Evolutionary conservation across 2,113 vertebrate genomes (phyloP).

Genomic region (Saguinus midas): DNA sequence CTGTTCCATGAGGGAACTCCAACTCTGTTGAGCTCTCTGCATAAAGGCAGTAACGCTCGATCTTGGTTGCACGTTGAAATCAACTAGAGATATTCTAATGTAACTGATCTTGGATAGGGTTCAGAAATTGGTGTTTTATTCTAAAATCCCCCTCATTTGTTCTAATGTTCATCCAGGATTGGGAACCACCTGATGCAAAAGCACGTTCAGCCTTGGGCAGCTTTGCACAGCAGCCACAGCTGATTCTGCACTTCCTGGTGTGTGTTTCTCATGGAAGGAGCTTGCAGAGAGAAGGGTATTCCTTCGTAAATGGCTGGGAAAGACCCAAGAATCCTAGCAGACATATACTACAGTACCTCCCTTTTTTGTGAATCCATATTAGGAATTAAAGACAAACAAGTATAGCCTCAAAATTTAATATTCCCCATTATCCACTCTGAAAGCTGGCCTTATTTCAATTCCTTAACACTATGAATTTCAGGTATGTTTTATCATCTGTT

Average conservation of each 20-base stretch:
- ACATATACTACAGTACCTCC: not conserved
- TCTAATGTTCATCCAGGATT: not conserved
- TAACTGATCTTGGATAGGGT: not conserved
- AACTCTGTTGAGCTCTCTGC: not conserved
- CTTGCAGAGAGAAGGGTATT: not conserved
- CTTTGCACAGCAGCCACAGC: not conserved
- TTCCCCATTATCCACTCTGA: not conserved
- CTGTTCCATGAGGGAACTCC: not conserved
- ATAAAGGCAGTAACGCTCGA: not conserved
- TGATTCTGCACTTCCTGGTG: not conserved
- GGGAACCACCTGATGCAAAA: not conserved
- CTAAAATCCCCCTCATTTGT: not conserved
- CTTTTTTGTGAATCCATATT: not conserved
- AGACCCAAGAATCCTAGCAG: not conserved
- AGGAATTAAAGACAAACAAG: not conserved
- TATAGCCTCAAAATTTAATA: not conserved
- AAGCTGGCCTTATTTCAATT: not conserved
- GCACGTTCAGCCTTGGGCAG: not conserved
- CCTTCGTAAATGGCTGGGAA: not conserved
- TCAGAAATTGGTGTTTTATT: not conserved
- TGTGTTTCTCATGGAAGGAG: not conserved
- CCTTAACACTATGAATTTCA: not conserved
- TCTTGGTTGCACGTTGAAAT: not conserved
- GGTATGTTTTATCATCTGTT: not conserved
- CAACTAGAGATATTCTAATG: not conserved